These are phyloP conservation scores for Odontomachus brunneus DNA, from an alignment of 1,140 invertebrate genomes.

Conservation along the genomic window DNA sequence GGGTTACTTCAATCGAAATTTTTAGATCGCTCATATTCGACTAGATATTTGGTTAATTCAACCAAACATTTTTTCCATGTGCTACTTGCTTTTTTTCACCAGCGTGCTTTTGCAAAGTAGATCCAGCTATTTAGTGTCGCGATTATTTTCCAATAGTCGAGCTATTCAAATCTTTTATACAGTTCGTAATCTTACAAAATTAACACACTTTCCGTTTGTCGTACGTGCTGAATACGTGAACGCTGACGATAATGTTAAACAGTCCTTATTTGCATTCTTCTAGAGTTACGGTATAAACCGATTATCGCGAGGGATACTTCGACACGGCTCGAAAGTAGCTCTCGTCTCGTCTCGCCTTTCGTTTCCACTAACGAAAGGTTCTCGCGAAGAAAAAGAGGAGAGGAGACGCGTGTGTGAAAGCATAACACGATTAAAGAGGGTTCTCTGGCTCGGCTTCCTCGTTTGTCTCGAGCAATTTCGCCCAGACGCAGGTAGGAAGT, in stretches of 20 bases:
- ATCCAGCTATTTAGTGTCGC: no score
- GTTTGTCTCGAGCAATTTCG: conserved; percentile 41
- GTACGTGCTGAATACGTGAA: neutral
- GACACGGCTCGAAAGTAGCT: neutral
- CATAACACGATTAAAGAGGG: conserved; percentile 39
- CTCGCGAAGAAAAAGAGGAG: neutral
- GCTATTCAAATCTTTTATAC: no score
- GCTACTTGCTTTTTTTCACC: no score
- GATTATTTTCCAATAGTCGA: no score
- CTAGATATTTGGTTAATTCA: no score
- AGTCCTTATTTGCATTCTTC: neutral
- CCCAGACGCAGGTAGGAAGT: conserved; percentile 30
- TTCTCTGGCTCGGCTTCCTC: conserved; percentile 28
- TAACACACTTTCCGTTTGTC: neutral
- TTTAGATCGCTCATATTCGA: no score
- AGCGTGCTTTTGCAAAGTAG: no score
- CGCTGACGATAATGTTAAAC: neutral
- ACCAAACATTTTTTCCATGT: no score
- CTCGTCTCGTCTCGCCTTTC: neutral
- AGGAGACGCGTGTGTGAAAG: neutral
- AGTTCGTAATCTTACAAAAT: no score
- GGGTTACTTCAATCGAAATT: no score
- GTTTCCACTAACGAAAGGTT: conserved; percentile 13
- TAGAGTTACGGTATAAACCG: neutral
- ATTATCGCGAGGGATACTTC: conserved; percentile 23